A percentile compares a stretch with the other conserved stretches of the same genome.
phyloP scores from a whole-genome alignment of 2,113 vertebrate species.

The Triplophysa rosa region DNA sequence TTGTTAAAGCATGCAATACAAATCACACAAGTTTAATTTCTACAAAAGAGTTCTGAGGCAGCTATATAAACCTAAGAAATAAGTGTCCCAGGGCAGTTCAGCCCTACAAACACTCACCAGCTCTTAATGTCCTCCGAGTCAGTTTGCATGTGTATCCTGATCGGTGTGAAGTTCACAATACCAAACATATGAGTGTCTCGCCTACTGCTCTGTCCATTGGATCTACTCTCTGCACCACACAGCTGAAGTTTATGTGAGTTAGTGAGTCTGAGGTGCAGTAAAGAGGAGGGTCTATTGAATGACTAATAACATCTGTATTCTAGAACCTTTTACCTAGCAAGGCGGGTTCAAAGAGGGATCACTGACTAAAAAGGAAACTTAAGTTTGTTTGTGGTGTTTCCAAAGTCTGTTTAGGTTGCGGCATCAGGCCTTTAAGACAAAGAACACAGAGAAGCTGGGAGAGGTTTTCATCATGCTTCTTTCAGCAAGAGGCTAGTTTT shows the following conservation, averaged over 20 bases:
- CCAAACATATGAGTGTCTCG: slow-evolving; percentile 8
- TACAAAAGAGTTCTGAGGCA: slow-evolving; percentile 6
- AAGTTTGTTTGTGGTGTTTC: slow-evolving; percentile 13
- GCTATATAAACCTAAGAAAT: background rate
- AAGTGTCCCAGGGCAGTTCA: background rate
- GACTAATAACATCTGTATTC: slow-evolving; percentile 35
- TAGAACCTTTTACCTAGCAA: slow-evolving; percentile 26
- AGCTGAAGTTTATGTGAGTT: slow-evolving; percentile 19
- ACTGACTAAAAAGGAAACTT: slow-evolving; percentile 8
- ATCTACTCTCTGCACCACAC: slow-evolving; percentile 10
- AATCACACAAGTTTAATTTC: background rate
- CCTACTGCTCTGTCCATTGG: background rate
- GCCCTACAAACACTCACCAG: slow-evolving; percentile 26
- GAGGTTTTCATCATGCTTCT: slow-evolving; percentile 20
- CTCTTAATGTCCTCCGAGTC: slow-evolving; percentile 21
- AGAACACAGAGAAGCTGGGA: slow-evolving; percentile 12
- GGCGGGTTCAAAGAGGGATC: slow-evolving; percentile 5
- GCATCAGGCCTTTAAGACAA: slow-evolving; percentile 20
- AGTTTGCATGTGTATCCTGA: slow-evolving; percentile 20
- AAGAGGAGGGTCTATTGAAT: slow-evolving; percentile 46
- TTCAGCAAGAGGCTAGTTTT: slow-evolving; percentile 23
- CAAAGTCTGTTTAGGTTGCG: background rate
- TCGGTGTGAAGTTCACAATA: slow-evolving; percentile 18
- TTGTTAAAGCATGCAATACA: slow-evolving; percentile 3
- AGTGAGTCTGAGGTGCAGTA: slow-evolving; percentile 24